These are phyloP conservation scores for Ischnura elegans DNA, from an alignment of 2,888 invertebrate genomes.

Conservation along the genomic window DNA sequence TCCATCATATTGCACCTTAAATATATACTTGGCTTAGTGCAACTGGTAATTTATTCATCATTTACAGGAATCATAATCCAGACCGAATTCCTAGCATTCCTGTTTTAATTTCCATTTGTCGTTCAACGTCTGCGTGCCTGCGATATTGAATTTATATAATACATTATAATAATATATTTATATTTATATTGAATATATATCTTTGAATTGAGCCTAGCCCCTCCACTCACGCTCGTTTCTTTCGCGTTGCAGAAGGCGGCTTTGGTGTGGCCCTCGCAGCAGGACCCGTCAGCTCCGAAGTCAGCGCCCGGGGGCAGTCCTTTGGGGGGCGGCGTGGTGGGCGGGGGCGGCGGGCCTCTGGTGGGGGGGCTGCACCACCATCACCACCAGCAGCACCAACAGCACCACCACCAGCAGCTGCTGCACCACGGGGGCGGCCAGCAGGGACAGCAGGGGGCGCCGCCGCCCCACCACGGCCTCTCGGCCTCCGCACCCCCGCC, in stretches of 20 bases:
- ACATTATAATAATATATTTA: no score
- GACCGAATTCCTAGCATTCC: no score
- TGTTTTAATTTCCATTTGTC: no score
- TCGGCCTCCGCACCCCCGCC: conserved; percentile 69
- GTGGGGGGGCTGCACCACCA: conserved; percentile 72
- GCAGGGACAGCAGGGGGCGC: conserved; percentile 72
- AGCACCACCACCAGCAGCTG: conserved; percentile 57
- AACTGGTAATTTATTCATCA: no score
- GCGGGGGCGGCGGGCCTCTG: conserved; percentile 81
- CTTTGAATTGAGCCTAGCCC: background rate
- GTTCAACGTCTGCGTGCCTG: no score
- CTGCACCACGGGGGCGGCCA: conserved; percentile 76
- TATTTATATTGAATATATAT: no score
- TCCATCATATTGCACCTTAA: no score
- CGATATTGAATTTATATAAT: no score
- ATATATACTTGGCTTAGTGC: no score
- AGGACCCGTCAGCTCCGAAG: conserved; percentile 70
- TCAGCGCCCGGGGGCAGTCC: conserved; percentile 76
- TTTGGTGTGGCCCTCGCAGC: conserved; percentile 80
- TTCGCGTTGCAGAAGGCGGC: conserved; percentile 79
- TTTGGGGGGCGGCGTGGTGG: conserved; percentile 78
- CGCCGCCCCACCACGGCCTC: conserved; percentile 69
- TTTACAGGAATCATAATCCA: no score
- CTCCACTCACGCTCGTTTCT: conserved; percentile 71
- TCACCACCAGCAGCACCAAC: conserved; percentile 68